Evolutionary conservation across 1,140 invertebrate species (phyloP).

Genomic region (Phthorimaea operculella): DNA sequence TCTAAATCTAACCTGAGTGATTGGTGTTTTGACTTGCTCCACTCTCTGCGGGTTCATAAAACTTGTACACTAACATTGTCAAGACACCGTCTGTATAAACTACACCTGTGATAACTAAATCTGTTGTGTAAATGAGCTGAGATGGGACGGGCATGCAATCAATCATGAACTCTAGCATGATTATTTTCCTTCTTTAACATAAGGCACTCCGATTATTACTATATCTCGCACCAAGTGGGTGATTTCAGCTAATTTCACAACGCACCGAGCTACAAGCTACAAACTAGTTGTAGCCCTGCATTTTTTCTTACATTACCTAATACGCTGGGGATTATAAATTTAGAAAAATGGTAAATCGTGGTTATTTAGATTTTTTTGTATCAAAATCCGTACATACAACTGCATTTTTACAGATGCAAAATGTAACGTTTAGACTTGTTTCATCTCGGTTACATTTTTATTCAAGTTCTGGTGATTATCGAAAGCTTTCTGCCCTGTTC

Average conservation of each 20-base stretch:
- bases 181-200: conserved; percentile 18
- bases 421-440: too few species aligned
- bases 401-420: too few species aligned
- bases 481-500: too few species aligned
- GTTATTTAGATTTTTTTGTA: too few species aligned
- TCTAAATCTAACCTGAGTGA: conserved; percentile 10
- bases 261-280: conserved; percentile 27
- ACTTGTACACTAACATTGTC: conserved; percentile 7
- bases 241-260: conserved; percentile 62
- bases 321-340: too few species aligned
- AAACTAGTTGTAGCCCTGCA: conserved; percentile 39
- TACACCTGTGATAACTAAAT: not conserved
- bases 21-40: conserved; percentile 20
- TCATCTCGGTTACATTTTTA: too few species aligned
- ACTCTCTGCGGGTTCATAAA: conserved; percentile 9
- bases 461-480: too few species aligned
- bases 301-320: not conserved
- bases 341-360: too few species aligned
- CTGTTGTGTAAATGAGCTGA: conserved; percentile 60
- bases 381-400: too few species aligned
- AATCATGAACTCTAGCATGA: conserved; percentile 32
- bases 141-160: conserved; percentile 58
- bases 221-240: conserved; percentile 27
- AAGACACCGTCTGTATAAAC: not conserved
- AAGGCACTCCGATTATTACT: not conserved